A percentile compares a stretch with the other conserved stretches of the same genome.
Conservation (phyloP, 1,140 invertebrate species). For the Musca vetustissima region DNA sequence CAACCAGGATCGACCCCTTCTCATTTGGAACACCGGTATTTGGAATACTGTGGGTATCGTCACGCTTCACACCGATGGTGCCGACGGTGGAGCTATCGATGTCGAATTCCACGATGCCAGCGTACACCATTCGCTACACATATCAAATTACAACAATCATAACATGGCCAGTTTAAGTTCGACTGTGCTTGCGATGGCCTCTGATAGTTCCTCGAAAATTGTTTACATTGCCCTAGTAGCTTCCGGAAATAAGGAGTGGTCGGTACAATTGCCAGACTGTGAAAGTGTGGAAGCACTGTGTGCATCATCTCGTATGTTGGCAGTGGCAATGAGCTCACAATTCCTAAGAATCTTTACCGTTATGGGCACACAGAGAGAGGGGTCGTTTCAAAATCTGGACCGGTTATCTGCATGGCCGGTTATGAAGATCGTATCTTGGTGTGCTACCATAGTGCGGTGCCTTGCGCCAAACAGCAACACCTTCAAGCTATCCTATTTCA, state of each 20-base stretch:
- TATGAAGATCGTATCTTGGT: conserved; percentile 72
- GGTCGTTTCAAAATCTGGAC: conserved; percentile 71
- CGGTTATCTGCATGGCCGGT: conserved; percentile 64
- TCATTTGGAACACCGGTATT: conserved; percentile 74
- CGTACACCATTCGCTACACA: conserved; percentile 87
- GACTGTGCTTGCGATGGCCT: conserved; percentile 78
- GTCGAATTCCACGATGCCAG: conserved; percentile 92
- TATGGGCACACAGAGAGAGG: conserved; percentile 84
- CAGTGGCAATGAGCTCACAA: conserved; percentile 72
- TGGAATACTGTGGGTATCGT: conserved; percentile 88
- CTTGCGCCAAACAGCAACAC: conserved; percentile 57
- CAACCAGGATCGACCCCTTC: conserved; percentile 87
- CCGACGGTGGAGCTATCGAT: conserved; percentile 81
- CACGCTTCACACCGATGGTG: conserved; percentile 65
- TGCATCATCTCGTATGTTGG: conserved; percentile 73
- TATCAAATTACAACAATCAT: conserved; percentile 79
- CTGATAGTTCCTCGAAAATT: conserved; percentile 69
- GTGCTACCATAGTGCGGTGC: conserved; percentile 70
- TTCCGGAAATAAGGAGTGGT: conserved; percentile 89
- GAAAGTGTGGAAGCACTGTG: conserved; percentile 77
- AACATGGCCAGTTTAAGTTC: conserved; percentile 82
- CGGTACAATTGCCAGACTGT: conserved; percentile 68
- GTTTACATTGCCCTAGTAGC: conserved; percentile 74
- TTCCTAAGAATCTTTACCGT: conserved; percentile 81
- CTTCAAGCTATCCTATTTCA: conserved; percentile 62